Evolutionary conservation across 1,140 invertebrate genomes (phyloP), one percentile per base, ranked within the genome.

Genomic region (Anoplolepis gracilipes): DNA sequence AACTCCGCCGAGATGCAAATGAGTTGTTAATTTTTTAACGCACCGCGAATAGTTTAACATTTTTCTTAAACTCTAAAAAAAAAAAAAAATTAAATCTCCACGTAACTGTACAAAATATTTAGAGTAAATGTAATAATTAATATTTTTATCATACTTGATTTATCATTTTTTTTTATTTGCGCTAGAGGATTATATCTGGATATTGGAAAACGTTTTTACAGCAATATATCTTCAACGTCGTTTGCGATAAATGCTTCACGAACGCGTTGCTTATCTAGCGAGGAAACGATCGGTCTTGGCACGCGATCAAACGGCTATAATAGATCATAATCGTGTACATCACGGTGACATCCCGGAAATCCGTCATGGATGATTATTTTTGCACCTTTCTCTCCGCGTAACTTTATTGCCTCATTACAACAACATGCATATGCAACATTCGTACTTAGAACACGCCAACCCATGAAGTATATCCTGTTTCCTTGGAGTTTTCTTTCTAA

Each of bases 261-360:
- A 16, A 10, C 11, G 22, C 16, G 30, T 46, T 19, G 22, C 22
- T 53, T 59, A 73, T 70, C 33, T 70, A 70, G 0, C 22, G 25
- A 57, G 53, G 67, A 82, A 82, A n/a, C 55, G 78, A 57, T 81
- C n/a, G 42, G 65, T 65, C 76, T 25, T 79, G 4, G 30, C 42
- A 11, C 4, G 22, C 33, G 33, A 81, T 72, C 36, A 59, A 42
- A 30, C 2, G 11, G 11, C 16, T 55, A 59, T 72, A 36, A 42
- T 72, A 59, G 70, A 53, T 87, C n/a, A 42, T 10, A 5, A 59
- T 61, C 42, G 28, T 19, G 55, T 65, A n/a, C 67, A n/a, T n/a
- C 6, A 36, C 33, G 49, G 36, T 39, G 77, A 87, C 42, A 62
- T 87, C 33, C 76, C 61, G 86, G 75, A 86, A 87, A 81, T 78